Conservation (phyloP, 1,140 invertebrate genomes). For the Drosophila willistoni region DNA sequence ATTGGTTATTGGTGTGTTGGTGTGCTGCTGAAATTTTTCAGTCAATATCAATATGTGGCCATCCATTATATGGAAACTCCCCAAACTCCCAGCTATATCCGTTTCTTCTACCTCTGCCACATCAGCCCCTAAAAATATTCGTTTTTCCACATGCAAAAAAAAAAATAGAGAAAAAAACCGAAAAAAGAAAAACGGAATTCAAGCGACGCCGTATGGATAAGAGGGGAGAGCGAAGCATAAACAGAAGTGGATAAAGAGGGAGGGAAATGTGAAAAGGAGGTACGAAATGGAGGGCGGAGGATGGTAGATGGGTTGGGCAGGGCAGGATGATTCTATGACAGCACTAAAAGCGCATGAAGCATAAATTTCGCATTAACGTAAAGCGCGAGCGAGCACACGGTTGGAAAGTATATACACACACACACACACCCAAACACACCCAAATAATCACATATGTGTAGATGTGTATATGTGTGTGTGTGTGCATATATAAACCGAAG, state of each 20-base stretch:
- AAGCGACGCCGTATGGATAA: not conserved
- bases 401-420: constrained; percentile 46
- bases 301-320: not conserved
- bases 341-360: constrained; percentile 67
- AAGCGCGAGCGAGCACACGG: constrained; percentile 46
- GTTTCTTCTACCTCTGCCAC: constrained; percentile 34
- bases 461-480: constrained; percentile 5
- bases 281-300: not conserved
- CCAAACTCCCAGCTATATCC: constrained; percentile 20
- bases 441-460: not conserved
- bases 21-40: constrained; percentile 43
- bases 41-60: constrained; percentile 66
- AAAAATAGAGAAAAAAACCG: no score
- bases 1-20: not conserved
- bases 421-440: constrained; percentile 6
- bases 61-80: constrained; percentile 29
- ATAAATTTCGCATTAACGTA: constrained; percentile 74
- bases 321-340: not conserved
- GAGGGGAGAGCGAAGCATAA: not conserved
- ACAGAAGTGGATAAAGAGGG: not conserved
- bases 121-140: not conserved
- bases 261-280: not conserved
- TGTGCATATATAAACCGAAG: constrained; percentile 9
- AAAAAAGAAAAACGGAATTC: constrained; percentile 6
- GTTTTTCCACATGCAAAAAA: constrained; percentile 41